A percentile compares a stretch with the other conserved stretches of the same genome.
These are phyloP conservation scores for Lates japonicus DNA, from an alignment of 2,797 vertebrate species.

Conservation along the genomic window DNA sequence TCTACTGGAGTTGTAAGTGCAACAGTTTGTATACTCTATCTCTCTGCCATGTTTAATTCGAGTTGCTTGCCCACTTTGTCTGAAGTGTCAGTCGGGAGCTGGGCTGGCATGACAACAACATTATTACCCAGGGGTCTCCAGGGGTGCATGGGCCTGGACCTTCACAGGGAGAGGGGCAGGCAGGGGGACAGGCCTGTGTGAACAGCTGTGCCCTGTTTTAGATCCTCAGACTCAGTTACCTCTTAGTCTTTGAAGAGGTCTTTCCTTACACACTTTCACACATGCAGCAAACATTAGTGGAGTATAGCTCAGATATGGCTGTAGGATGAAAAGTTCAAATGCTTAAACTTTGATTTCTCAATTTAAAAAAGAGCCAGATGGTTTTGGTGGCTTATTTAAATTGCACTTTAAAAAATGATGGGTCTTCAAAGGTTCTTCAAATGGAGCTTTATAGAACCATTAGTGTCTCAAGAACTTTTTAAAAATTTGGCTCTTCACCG, in stretches of 20 bases:
- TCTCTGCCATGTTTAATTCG: slow-evolving; percentile 52
- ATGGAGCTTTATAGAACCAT: slow-evolving; percentile 39
- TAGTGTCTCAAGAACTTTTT: slow-evolving; percentile 29
- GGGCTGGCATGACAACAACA: slow-evolving; percentile 75
- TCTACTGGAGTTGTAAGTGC: slow-evolving; percentile 10
- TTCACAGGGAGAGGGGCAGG: slow-evolving; percentile 71
- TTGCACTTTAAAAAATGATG: slow-evolving; percentile 25
- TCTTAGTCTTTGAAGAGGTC: slow-evolving; percentile 84
- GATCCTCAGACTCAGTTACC: slow-evolving; percentile 83
- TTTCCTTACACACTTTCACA: slow-evolving; percentile 84
- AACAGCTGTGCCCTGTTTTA: slow-evolving; percentile 88
- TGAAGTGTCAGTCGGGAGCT: slow-evolving; percentile 67
- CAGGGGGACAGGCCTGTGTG: slow-evolving; percentile 80
- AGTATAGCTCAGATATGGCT: slow-evolving; percentile 60
- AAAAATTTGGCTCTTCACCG: slow-evolving; percentile 4
- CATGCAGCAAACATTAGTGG: slow-evolving; percentile 80
- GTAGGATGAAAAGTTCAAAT: slow-evolving; percentile 68
- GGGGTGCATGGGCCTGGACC: slow-evolving; percentile 72
- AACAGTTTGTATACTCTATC: slow-evolving; percentile 24
- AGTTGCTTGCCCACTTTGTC: slow-evolving; percentile 55
- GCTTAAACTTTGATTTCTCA: slow-evolving; percentile 73
- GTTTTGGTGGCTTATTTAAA: slow-evolving; percentile 52
- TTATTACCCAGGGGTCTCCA: slow-evolving; percentile 79
- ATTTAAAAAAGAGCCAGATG: slow-evolving; percentile 56
- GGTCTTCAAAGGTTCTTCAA: slow-evolving; percentile 34